phyloP scores from a whole-genome alignment of 2,797 vertebrate genomes.

The Hydrophis major region DNA sequence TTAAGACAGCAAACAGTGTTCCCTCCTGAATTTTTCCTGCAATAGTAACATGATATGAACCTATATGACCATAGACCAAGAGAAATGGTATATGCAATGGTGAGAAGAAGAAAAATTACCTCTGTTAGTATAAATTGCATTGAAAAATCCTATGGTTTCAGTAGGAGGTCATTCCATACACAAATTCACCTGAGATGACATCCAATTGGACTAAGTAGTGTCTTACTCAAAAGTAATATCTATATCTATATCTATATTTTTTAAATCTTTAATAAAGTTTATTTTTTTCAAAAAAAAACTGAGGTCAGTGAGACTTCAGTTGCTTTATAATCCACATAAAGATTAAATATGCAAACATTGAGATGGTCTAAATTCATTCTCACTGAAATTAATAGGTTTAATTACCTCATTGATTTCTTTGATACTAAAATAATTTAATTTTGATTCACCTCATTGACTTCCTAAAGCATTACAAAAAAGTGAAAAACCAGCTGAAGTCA shows the following conservation, averaged over 20 bases:
- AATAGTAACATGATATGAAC: not conserved
- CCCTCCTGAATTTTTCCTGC: not conserved
- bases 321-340: not conserved
- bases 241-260: no score
- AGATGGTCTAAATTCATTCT: not conserved
- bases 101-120: not conserved
- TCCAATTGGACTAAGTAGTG: not conserved
- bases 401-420: not conserved
- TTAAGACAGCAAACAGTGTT: not conserved
- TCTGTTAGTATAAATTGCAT: not conserved
- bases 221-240: not conserved
- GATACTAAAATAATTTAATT: not conserved
- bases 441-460: not conserved
- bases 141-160: not conserved
- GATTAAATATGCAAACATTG: not conserved
- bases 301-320: not conserved
- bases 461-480: not conserved
- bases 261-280: no score
- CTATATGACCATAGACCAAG: not conserved
- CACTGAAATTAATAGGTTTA: not conserved
- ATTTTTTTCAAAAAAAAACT: not conserved
- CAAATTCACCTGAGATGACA: not conserved
- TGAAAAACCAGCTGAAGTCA: no score
- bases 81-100: not conserved
- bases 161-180: not conserved